Evolutionary conservation across 2,113 vertebrate species (phyloP).

Genomic region (Platycercus adscitus): DNA sequence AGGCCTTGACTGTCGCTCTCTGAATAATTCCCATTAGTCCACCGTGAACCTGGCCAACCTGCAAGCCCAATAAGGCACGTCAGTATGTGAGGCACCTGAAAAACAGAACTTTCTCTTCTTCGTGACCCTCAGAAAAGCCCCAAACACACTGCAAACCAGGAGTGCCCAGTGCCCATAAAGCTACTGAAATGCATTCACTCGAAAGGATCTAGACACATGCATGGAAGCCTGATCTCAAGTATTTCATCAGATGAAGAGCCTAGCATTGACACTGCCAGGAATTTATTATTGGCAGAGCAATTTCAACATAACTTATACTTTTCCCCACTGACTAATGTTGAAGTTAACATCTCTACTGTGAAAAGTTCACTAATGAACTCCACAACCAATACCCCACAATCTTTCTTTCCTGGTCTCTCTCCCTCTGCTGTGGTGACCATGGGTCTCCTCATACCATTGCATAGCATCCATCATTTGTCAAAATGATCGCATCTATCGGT

Average conservation of each 20-base stretch:
- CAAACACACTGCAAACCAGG: not conserved
- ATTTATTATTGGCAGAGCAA: not conserved
- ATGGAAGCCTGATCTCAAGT: not conserved
- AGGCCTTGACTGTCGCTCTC: slow-evolving; percentile 90
- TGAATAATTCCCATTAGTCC: slow-evolving; percentile 94
- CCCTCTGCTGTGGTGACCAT: not conserved
- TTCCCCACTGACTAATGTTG: not conserved
- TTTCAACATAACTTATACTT: not conserved
- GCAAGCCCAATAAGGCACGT: not conserved
- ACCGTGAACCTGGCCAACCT: slow-evolving; percentile 94
- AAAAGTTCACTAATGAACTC: not conserved
- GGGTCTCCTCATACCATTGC: slow-evolving; percentile 84
- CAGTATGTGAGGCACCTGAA: not conserved
- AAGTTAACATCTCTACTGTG: not conserved
- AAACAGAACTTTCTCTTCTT: not conserved
- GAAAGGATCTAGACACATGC: not conserved
- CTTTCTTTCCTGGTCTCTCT: not conserved
- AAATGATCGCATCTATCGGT: slow-evolving; percentile 92
- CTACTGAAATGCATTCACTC: not conserved
- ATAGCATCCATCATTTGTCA: slow-evolving; percentile 95
- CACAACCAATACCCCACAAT: not conserved
- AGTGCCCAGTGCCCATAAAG: not conserved
- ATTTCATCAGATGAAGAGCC: not conserved
- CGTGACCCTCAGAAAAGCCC: not conserved
- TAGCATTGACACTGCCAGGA: not conserved